phyloP scores from a whole-genome alignment of 2,113 vertebrate genomes.

The Erythrolamprus reginae region DNA sequence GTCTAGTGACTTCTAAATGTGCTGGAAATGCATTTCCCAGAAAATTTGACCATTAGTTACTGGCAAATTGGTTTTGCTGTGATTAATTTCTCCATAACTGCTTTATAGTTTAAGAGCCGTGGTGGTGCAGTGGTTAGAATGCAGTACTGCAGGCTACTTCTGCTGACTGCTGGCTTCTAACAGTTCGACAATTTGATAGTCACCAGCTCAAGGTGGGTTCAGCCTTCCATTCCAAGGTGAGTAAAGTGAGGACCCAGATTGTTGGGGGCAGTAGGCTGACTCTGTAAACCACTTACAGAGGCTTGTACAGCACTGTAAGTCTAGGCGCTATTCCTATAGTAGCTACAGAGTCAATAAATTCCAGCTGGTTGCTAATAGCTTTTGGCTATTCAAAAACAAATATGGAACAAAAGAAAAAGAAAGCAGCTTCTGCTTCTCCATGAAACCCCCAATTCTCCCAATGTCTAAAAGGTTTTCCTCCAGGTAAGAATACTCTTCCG shows the following conservation, averaged over 20 bases:
- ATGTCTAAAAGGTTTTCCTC: neutral
- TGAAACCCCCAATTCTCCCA: neutral
- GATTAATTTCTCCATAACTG: neutral
- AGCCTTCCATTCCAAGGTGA: too few relatives aligned
- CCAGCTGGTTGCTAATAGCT: neutral
- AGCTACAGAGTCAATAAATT: neutral
- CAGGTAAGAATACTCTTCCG: too few relatives aligned
- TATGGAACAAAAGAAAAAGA: neutral
- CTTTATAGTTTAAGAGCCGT: neutral
- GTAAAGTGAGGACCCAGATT: too few relatives aligned
- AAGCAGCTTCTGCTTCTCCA: neutral
- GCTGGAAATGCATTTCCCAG: neutral
- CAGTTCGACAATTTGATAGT: too few relatives aligned
- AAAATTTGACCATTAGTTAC: neutral
- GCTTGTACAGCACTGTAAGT: too few relatives aligned
- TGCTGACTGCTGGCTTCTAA: too few relatives aligned
- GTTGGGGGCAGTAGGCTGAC: too few relatives aligned
- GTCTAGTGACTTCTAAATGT: neutral
- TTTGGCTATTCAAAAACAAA: neutral
- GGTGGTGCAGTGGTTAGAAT: too few relatives aligned
- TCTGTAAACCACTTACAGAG: too few relatives aligned
- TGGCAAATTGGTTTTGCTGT: neutral
- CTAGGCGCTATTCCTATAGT: neutral
- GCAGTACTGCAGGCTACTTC: too few relatives aligned
- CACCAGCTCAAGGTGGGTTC: too few relatives aligned